Base-by-base conservation (phyloP, 2,113 vertebrate species). In the Bucco capensis region DNA sequence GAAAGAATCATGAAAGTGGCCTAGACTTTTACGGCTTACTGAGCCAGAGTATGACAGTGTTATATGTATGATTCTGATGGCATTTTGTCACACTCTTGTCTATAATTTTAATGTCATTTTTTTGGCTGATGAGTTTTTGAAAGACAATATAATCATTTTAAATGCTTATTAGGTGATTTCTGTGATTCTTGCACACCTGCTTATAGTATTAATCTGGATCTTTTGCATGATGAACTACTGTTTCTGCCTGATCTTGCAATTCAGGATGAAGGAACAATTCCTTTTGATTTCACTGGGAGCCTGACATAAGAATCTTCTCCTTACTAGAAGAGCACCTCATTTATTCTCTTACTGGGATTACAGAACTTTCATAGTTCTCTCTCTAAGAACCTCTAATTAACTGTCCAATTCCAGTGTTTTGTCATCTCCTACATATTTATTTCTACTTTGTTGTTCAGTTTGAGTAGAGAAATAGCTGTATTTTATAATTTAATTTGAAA, bases 141-240 rank as follows among this genome's bases (percentile, higher is more conserved):
- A 84, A 92, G 70, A 90, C 57, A 95, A 93, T 37, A 75, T 92
- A 95, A 94, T 82, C 18, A 84, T 75, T 50, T 84, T 82, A 85
- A 92, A 74, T 84, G 60, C 30, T 92, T 91, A 66, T 62, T 57
- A 88, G 50, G 35, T 89, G 61, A 82, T 92, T 93, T 90, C 33
- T 84, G 38, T 73, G 84, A 86, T 95, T 89, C 91, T 66, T 96
- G 82, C 5, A 70, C 56, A 90, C 73, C 50, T 4, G 31, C 38
- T 87, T 19, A 79, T 24, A 79, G 38, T 80, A 93, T 87, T 91
- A 35, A 90, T 49, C 67, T 91, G 62, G 33, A 62, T 83, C n/a
- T 86, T 84, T 69, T 62, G 76, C 50, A 90, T 83, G 58, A 96
- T 81, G 80, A 96, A 90, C 60, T 56, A 19, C 38, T 65, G 62